Evolutionary conservation across 1,140 invertebrate genomes (phyloP), one percentile per base, ranked within the genome.

Genomic region (Hirudo medicinalis): DNA sequence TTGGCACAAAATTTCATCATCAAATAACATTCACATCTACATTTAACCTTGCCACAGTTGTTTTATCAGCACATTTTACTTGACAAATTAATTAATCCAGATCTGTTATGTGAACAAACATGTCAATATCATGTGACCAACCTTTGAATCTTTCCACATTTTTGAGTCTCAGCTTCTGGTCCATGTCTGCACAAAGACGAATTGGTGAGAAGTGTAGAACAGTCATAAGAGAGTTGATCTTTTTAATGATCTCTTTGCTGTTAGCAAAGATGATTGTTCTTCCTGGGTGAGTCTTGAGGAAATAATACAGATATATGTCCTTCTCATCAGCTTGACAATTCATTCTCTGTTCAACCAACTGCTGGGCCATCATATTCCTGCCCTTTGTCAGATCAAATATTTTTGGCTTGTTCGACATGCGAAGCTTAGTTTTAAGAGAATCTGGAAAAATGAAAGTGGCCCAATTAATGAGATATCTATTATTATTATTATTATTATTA

Each of bases 221-320:
- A 0, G 83, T 86, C 54, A 99, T 88, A 25, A 99, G 80, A 71
- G 89, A 90, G 0, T 89, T 85, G 57, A 99, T 83, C 72, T 91
- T 77, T 72, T 91, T 83, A 0, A 97, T 90, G 82, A 92, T 93
- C 71, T 92, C 91, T 72, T 97, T 96, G 70, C 92, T 95, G 83
- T 98, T 98, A 77, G 91, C 93, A 83, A 98, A 99, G n/a, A 99
- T 88, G 43, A 99, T 86, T 4, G 92, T 97, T 72, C 92, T 83
- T 0, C 93, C 95, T 27, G 76, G 86, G 83, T 97, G 88, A 67
- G 86, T 85, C 74, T 88, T 86, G 20, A 97, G 78, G 75, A 98
- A 91, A 78, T 97, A 97, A 80, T 95, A 97, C 0, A 98, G 81
- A 80, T 95, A 92, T 63, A 88, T 87, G 82, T 99, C 95, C 84